Evolutionary conservation across 2,797 vertebrate species (phyloP), one percentile per base, ranked within the genome.

Genomic region (Myoxocephalus aenaeus): DNA sequence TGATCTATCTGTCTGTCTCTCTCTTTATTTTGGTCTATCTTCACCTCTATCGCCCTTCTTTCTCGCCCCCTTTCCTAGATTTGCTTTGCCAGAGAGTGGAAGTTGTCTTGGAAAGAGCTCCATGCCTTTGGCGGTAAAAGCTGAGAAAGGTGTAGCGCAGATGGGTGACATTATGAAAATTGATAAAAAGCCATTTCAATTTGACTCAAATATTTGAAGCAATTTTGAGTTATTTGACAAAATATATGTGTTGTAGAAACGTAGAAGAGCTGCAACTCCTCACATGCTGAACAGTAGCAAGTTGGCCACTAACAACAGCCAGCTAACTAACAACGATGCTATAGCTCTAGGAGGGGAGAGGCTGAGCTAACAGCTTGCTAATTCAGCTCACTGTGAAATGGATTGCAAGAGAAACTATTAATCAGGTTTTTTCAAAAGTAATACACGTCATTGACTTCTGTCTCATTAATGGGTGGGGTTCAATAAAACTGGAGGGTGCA

Each of bases 81-180:
- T 75, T 74, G 68, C 65, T 79, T 81, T 83, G 77, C 81, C 73
- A 71, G 75, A 67, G 66, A 75, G 82, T 71, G 74, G 77, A 75
- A 53, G 69, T 58, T 57, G 70, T 76, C 76, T 79, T 66, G 65
- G 80, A 86, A 78, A 82, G 77, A n/a, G 14, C 51, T 63, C 63
- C 15, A 0, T 64, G 74, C 84, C 78, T 76, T 67, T 40, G 79
- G 79, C 59, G 50, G 40, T 63, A 20, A 72, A 58, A 71, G 50
- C 70, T 57, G 78, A 80, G 76, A 66, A 81, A 80, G 62, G 68
- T 50, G 51, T 18, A 44, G 44, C 17, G 7, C 20, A 51, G 73
- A 80, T 34, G 59, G 46, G 25, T 61, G 75, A 61, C 22, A 11
- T 65, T 68, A 38, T 68, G 54, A 58, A 80, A 77, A 66, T 59